phyloP scores from a whole-genome alignment of 2,888 invertebrate genomes.

The Watsonalla cultraria region DNA sequence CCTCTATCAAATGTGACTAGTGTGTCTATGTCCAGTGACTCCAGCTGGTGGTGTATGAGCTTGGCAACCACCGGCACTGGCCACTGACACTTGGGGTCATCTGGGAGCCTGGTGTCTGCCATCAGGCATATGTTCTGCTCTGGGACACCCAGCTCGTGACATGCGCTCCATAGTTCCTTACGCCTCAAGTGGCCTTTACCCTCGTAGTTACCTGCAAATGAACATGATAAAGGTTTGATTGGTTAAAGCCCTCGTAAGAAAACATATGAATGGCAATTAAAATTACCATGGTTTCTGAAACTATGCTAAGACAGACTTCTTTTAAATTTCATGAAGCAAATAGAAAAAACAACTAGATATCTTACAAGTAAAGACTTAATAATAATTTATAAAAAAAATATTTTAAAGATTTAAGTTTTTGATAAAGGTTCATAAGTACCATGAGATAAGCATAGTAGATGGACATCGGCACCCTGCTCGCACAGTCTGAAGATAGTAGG shows the following conservation, averaged over 20 bases:
- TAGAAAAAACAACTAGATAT: no score
- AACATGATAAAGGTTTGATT: constrained; percentile 1
- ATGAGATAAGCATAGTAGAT: constrained; percentile 90
- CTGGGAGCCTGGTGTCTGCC: constrained; percentile 85
- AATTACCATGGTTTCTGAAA: background rate
- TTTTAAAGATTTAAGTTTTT: background rate
- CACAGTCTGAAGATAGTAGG: constrained; percentile 88
- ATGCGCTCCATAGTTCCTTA: constrained; percentile 90
- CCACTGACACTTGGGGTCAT: constrained; percentile 89
- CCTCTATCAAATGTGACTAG: constrained; percentile 96
- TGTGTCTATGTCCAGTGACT: constrained; percentile 87
- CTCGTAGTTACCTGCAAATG: constrained; percentile 81
- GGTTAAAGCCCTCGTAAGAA: background rate
- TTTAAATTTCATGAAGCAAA: no score
- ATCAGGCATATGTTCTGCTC: constrained; percentile 85
- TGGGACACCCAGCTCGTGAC: constrained; percentile 87
- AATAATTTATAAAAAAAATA: no score
- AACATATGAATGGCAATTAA: background rate
- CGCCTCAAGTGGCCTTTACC: constrained; percentile 81
- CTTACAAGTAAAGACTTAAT: no score
- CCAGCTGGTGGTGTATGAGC: constrained; percentile 77
- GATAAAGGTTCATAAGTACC: constrained; percentile 69
- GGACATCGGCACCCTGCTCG: constrained; percentile 82
- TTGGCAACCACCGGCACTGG: constrained; percentile 71
- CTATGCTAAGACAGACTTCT: no score